phyloP scores from a whole-genome alignment of 1,140 invertebrate species.

The Drosophila sechellia region DNA sequence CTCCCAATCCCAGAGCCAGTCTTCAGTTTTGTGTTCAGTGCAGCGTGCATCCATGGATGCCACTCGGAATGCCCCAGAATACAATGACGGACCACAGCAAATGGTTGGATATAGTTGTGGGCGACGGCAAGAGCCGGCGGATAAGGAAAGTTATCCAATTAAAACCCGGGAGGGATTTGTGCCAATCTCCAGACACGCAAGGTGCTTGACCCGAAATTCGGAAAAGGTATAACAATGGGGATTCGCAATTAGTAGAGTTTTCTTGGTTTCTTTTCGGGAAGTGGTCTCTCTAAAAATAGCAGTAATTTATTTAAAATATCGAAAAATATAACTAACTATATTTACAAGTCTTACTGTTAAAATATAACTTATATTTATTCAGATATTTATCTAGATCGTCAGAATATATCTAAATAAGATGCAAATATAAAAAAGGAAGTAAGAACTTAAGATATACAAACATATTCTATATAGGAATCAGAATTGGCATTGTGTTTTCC shows the following conservation, averaged over 20 bases:
- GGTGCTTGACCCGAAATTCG: conserved; percentile 31
- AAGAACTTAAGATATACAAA: too few relatives aligned
- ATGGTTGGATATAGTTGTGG: conserved; percentile 58
- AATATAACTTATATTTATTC: too few relatives aligned
- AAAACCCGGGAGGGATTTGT: conserved; percentile 51
- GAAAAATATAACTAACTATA: too few relatives aligned
- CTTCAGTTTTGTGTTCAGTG: conserved; percentile 50
- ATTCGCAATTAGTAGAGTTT: neutral
- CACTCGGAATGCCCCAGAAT: conserved; percentile 61
- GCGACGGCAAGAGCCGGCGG: conserved; percentile 24
- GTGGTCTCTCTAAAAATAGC: too few relatives aligned
- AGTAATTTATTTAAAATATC: too few relatives aligned
- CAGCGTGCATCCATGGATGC: conserved; percentile 72
- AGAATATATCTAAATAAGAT: too few relatives aligned
- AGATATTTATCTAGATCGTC: too few relatives aligned
- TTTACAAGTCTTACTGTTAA: too few relatives aligned
- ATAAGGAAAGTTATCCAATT: conserved; percentile 74
- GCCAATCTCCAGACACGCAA: conserved; percentile 65
- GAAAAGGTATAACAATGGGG: conserved; percentile 7
- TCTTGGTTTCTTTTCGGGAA: neutral
- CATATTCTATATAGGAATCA: too few relatives aligned
- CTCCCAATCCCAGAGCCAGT: conserved; percentile 8
- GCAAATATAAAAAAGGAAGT: too few relatives aligned
- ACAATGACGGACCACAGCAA: conserved; percentile 39
- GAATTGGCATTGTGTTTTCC: neutral